Conservation (phyloP, 2,888 invertebrate species). For the Coecobrya sp. region DNA sequence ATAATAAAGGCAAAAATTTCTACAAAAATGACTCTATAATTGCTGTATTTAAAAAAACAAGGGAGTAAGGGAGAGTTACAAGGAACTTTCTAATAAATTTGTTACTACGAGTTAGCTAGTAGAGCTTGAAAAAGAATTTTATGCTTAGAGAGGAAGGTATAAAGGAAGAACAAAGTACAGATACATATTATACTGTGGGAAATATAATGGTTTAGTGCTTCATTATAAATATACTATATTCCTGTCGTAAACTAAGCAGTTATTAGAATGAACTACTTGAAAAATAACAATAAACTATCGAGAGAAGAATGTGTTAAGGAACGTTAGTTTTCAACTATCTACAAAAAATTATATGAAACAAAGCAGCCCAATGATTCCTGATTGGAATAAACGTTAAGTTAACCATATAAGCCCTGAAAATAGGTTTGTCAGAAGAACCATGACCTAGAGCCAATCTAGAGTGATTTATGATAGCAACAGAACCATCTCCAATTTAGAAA, state of each 20-base stretch:
- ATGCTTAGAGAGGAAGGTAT: not conserved
- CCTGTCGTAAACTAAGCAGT: constrained; percentile 11
- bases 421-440: constrained; percentile 1
- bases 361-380: constrained; percentile 34
- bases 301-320: constrained; percentile 31
- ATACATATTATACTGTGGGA: not conserved
- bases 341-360: constrained; percentile 4
- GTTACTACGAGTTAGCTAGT: constrained; percentile 10
- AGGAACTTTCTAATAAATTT: not conserved
- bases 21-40: constrained; percentile 36
- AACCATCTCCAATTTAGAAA: constrained; percentile 23
- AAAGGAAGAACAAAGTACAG: not conserved
- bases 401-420: constrained; percentile 44
- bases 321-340: constrained; percentile 50
- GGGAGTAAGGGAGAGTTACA: constrained; percentile 5
- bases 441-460: constrained; percentile 34
- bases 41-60: not conserved
- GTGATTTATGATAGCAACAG: not conserved
- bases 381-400: not conserved
- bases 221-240: not conserved
- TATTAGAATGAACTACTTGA: constrained; percentile 34
- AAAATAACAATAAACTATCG: constrained; percentile 6
- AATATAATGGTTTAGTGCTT: not conserved
- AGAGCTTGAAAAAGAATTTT: not conserved
- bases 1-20: constrained; percentile 56